These are phyloP conservation scores for Epinotia ramella DNA, from an alignment of 2,888 invertebrate genomes.

Conservation along the genomic window DNA sequence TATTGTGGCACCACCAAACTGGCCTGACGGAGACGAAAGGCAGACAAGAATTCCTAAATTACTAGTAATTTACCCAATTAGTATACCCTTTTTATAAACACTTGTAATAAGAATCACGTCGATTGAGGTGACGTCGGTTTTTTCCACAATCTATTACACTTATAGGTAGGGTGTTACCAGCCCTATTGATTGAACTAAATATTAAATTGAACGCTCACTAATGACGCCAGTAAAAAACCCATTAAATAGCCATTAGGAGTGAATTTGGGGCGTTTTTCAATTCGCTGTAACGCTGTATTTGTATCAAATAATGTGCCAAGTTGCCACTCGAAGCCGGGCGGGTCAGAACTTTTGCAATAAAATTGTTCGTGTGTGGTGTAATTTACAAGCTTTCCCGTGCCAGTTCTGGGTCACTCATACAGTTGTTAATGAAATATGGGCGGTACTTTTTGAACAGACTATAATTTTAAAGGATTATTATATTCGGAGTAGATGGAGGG, in stretches of 20 bases:
- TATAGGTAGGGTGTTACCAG: slow-evolving; percentile 1
- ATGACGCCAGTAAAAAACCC: slow-evolving; percentile 17
- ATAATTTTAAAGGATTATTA: too few relatives aligned
- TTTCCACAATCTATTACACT: too few relatives aligned
- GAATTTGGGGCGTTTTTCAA: slow-evolving; percentile 64
- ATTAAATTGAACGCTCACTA: slow-evolving; percentile 16
- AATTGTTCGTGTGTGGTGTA: slow-evolving; percentile 49
- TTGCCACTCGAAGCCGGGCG: slow-evolving; percentile 61
- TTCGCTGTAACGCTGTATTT: slow-evolving; percentile 64
- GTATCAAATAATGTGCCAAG: slow-evolving; percentile 70
- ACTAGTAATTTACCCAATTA: too few relatives aligned
- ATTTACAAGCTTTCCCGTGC: slow-evolving; percentile 12
- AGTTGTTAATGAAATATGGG: neutral
- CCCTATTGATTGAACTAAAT: slow-evolving; percentile 12
- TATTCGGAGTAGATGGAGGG: too few relatives aligned
- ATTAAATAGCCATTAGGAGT: slow-evolving; percentile 36
- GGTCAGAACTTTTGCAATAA: slow-evolving; percentile 75
- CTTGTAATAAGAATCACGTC: too few relatives aligned
- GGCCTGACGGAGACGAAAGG: too few relatives aligned
- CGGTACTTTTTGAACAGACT: neutral
- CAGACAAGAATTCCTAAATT: too few relatives aligned
- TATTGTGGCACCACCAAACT: too few relatives aligned
- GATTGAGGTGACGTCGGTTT: too few relatives aligned
- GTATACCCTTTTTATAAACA: too few relatives aligned
- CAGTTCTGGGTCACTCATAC: neutral